Evolutionary conservation across 2,113 vertebrate genomes (phyloP), one percentile per base, ranked within the genome.

Genomic region (Stigmatopora nigra): DNA sequence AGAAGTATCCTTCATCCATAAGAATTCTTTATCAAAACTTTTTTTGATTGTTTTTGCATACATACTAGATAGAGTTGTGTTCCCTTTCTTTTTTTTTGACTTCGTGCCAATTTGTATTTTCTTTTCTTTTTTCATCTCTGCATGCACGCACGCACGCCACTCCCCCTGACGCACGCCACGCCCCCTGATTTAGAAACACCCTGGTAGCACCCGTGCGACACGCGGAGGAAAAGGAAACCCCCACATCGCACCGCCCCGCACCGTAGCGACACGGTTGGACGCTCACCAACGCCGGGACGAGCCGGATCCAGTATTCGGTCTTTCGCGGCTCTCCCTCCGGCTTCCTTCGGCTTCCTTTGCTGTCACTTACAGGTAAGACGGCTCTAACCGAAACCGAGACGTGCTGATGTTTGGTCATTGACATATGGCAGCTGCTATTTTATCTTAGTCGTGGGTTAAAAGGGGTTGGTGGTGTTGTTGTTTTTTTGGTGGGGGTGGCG

Each of bases 181-280:
- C 88, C 86, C 81, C 84, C 38, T 80, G 81, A 71, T 61, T 69
- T 76, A 75, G 83, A 81, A 84, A 83, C 84, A 85, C 84, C 81
- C 83, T 61, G 68, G 64, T 76, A 65, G 75, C 78, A 71, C 70
- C 55, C 69, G 1, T 65, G 64, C 77, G 73, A 61, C 69, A 79
- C 81, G 78, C 83, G 69, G 71, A 73, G 63, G 58, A 20, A 41
- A 12, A 56, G 13, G 13, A 53, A 59, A 0, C 64, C 47, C 35
- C 22, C 49, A 1, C 15, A 19, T 3, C 25, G 3, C 25, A 31
- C 25, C 25, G 25, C 25, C 1, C 25, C 25, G 25, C 25, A 31
- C 2, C 25, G 25, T 31, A 31, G 25, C 25, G 25, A 31, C 25
- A 31, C 25, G 25, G 25, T 31, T 31, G 25, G 25, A 31, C 74